Evolutionary conservation across 2,888 invertebrate species (phyloP).

Genomic region (Apamea crenata): DNA sequence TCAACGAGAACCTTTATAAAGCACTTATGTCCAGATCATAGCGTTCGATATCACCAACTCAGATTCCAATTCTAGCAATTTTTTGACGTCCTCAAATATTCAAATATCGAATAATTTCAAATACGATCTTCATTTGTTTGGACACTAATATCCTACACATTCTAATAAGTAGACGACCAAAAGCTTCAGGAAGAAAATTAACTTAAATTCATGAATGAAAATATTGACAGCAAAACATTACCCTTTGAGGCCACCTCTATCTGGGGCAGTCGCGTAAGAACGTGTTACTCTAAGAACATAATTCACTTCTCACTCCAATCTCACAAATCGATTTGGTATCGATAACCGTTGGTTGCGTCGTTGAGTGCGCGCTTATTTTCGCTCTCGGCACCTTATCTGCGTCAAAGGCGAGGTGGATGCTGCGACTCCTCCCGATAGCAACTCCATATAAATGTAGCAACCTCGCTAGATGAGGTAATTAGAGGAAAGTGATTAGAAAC

Average conservation of each 20-base stretch:
- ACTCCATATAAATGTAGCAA: constrained; percentile 38
- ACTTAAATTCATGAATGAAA: background rate
- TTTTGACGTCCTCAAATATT: background rate
- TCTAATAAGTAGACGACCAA: background rate
- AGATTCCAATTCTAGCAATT: background rate
- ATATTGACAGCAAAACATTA: background rate
- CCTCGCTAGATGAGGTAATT: constrained; percentile 42
- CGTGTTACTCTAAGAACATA: background rate
- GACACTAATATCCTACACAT: background rate
- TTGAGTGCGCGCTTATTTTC: constrained; percentile 71
- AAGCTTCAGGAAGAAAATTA: background rate
- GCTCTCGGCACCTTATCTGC: constrained; percentile 76
- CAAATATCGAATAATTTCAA: background rate
- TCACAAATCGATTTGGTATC: constrained; percentile 31
- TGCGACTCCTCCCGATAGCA: constrained; percentile 33
- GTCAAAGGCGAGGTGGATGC: constrained; percentile 51
- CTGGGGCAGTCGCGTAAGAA: background rate
- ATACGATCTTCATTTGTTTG: background rate
- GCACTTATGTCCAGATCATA: background rate
- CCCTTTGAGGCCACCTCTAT: background rate
- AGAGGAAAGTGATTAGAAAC: constrained; percentile 37
- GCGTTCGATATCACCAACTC: background rate
- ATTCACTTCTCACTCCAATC: background rate
- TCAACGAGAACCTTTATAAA: background rate
- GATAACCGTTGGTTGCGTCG: constrained; percentile 50